A percentile compares a stretch with the other conserved stretches of the same genome.
phyloP scores from a whole-genome alignment of 2,888 invertebrate genomes.

The Sphaerophoria rueppellii region DNA sequence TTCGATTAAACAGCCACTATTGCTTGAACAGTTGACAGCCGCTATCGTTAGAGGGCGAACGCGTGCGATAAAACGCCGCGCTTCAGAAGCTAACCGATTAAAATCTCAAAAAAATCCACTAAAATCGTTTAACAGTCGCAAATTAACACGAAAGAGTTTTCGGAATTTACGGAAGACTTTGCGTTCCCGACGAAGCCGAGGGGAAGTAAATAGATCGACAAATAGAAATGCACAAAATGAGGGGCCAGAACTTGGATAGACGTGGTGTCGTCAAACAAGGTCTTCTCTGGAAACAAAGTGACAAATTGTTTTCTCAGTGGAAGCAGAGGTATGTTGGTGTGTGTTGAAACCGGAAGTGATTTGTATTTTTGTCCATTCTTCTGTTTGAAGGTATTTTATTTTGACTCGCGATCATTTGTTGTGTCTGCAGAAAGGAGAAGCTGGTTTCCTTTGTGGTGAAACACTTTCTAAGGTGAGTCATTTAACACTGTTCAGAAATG shows the following conservation, averaged over 20 bases:
- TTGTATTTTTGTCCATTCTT: conserved; percentile 1
- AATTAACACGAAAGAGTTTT: not conserved
- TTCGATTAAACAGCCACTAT: conserved; percentile 32
- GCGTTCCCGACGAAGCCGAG: conserved; percentile 7
- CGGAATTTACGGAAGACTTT: not conserved
- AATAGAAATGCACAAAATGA: conserved; percentile 53
- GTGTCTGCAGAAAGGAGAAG: conserved; percentile 65
- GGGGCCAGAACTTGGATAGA: conserved; percentile 59
- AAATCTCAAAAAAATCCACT: conserved; percentile 43
- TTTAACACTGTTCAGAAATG: not conserved
- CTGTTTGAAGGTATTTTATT: conserved; percentile 54
- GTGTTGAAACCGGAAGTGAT: conserved; percentile 46
- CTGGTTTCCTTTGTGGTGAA: conserved; percentile 64
- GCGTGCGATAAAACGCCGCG: conserved; percentile 28
- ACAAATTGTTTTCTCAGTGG: conserved; percentile 67
- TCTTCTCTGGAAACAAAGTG: conserved; percentile 67
- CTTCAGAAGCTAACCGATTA: conserved; percentile 11
- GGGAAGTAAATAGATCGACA: not conserved
- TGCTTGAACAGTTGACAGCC: conserved; percentile 65
- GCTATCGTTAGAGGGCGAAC: conserved; percentile 67
- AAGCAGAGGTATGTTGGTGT: conserved; percentile 59
- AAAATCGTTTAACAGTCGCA: conserved; percentile 11
- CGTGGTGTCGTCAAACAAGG: conserved; percentile 71
- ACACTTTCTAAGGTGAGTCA: conserved; percentile 61
- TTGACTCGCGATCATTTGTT: conserved; percentile 65